phyloP scores from a whole-genome alignment of 2,113 vertebrate species.

The Cyprinodon variegatus region DNA sequence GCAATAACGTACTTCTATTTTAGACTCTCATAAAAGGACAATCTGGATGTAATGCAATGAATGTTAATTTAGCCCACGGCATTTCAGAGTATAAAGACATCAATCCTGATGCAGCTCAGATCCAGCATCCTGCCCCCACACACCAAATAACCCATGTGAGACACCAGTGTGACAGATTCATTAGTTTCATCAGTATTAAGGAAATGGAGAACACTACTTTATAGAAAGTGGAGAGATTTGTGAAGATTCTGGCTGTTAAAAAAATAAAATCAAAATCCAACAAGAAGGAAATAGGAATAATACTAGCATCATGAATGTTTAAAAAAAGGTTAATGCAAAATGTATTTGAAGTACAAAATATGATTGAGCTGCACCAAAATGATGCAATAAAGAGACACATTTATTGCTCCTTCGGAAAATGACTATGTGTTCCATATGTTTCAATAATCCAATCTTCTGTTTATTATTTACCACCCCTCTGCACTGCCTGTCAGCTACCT shows the following conservation, averaged over 20 bases:
- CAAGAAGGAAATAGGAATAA: neutral
- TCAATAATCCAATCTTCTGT: neutral
- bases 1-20: slow-evolving; percentile 26
- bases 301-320: neutral
- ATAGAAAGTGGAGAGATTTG: neutral
- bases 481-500: neutral
- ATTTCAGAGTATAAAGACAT: slow-evolving; percentile 66
- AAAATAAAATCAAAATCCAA: neutral
- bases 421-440: neutral
- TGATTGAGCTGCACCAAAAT: neutral
- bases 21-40: slow-evolving; percentile 56
- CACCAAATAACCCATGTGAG: slow-evolving; percentile 3
- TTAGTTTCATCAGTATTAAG: slow-evolving; percentile 4
- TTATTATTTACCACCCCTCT: neutral
- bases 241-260: neutral
- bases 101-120: slow-evolving; percentile 39
- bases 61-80: slow-evolving; percentile 61
- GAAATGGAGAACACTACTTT: neutral
- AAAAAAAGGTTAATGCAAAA: neutral
- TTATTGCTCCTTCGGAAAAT: neutral
- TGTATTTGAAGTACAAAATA: neutral
- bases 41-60: slow-evolving; percentile 60
- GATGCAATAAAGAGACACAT: neutral
- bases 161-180: slow-evolving; percentile 19
- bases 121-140: neutral